Base-by-base conservation (phyloP, 2,888 invertebrate species). In the Watsonalla binaria region DNA sequence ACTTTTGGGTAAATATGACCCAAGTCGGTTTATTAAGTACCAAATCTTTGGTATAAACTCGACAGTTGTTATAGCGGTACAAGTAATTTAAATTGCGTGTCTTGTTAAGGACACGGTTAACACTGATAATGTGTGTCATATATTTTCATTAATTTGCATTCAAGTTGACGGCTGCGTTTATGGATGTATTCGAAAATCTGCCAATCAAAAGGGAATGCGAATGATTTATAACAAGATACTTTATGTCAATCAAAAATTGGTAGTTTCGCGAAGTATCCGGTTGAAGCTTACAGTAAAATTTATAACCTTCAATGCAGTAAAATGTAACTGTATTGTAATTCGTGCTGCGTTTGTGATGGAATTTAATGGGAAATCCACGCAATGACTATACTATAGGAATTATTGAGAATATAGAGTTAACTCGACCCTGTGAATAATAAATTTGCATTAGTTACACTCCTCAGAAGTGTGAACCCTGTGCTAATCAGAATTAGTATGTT, bases 1-100 rank as follows among this genome's bases (percentile, higher is more conserved):
- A 78, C 80, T 76, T 77, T 74, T 72, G 64, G 56, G 67, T 60
- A 72, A 73, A 75, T 59, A 72, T 56, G 52, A 59, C 58, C 47
- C 63, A 59, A 52, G 53, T 42, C 11, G 42, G 42, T 59, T 65
- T 59, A 57, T 61, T 62, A 56, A 47, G 46, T 37, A 60, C 55
- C 52, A 58, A 59, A 59, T 63, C 46, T 53, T 53, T 55, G 57
- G 42, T 42, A 42, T 42, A 11, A 42, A 42, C 42, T 42, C 11
- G 42, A 42, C 11, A 7, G 42, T 11, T 42, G 11, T 42, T 37
- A 7, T 37, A 37, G 37, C 37, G 37, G 8, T 37, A 8, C 37
- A 24, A 24, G 24, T 24, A 37, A 37, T 37, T 7, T 37, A 7
- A 6, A 7, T 37, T 37, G 37, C 37, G 2, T 37, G 37, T 37